phyloP scores from a whole-genome alignment of 2,113 vertebrate genomes.

The Tupaia tana region DNA sequence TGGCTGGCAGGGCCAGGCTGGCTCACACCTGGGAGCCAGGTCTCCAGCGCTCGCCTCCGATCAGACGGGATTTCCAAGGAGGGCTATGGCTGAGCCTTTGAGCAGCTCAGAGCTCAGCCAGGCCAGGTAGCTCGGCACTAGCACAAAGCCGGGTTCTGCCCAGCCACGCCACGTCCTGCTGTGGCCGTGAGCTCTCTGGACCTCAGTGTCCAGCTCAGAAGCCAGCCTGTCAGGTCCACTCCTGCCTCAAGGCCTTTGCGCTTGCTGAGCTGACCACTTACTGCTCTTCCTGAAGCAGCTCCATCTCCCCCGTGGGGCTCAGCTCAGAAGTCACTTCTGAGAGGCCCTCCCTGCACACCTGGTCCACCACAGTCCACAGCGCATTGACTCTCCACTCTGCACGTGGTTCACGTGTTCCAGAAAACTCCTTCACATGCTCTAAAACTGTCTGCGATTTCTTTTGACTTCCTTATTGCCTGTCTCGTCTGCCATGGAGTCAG shows the following conservation, averaged over 20 bases:
- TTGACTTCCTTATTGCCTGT: background rate
- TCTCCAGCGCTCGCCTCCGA: background rate
- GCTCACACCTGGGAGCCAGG: background rate
- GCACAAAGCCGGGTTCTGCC: background rate
- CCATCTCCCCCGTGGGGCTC: background rate
- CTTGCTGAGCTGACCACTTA: background rate
- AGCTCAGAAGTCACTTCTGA: background rate
- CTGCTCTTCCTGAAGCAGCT: conserved; percentile 11
- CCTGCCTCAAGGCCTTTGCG: background rate
- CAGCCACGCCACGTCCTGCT: rapidly evolving
- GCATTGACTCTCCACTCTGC: background rate
- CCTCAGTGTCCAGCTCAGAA: background rate
- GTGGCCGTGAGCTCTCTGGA: no score
- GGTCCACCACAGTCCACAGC: background rate
- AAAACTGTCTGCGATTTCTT: background rate
- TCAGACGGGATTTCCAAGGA: background rate
- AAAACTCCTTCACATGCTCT: background rate
- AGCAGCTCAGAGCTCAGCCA: background rate
- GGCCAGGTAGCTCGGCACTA: background rate
- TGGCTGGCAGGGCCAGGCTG: background rate
- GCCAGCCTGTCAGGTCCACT: background rate
- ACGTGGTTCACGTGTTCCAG: background rate
- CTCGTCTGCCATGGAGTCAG: background rate
- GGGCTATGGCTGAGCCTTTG: rapidly evolving
- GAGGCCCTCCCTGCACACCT: background rate